These are phyloP conservation scores for Carposina sasakii DNA, from an alignment of 1,140 invertebrate genomes.

Conservation along the genomic window DNA sequence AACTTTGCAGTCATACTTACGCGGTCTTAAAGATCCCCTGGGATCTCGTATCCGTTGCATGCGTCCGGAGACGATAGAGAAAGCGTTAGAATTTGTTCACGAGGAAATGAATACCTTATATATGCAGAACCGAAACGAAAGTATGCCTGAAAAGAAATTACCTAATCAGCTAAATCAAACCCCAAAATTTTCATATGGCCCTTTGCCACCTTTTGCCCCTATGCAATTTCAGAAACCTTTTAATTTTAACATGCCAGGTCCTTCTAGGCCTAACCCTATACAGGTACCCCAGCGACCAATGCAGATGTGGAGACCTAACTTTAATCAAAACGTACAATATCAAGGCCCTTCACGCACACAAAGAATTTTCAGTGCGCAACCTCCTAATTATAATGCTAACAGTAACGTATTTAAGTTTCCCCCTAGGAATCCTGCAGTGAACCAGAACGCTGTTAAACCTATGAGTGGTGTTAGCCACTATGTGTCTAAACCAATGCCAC, in stretches of 20 bases:
- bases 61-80: conserved; percentile 1
- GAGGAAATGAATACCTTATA: conserved; percentile 3
- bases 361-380: conserved; percentile 1
- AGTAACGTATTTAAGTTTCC: too few species aligned
- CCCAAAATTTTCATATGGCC: too few species aligned
- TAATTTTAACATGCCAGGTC: too few species aligned
- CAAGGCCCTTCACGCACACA: conserved; percentile 5
- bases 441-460: not conserved
- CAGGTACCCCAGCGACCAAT: too few species aligned
- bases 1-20: conserved; percentile 1
- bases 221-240: too few species aligned
- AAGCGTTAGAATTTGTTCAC: not conserved
- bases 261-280: too few species aligned
- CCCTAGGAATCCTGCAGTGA: conserved; percentile 1
- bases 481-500: not conserved
- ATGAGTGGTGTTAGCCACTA: conserved; percentile 8
- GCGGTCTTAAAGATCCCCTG: conserved; percentile 8
- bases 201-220: too few species aligned
- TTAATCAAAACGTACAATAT: too few species aligned
- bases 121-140: too few species aligned
- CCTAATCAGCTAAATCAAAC: too few species aligned
- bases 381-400: conserved; percentile 1
- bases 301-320: too few species aligned
- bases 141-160: too few species aligned
- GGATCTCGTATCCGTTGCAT: conserved; percentile 7